Evolutionary conservation across 2,113 vertebrate genomes (phyloP).

Genomic region (Rhea pennata): DNA sequence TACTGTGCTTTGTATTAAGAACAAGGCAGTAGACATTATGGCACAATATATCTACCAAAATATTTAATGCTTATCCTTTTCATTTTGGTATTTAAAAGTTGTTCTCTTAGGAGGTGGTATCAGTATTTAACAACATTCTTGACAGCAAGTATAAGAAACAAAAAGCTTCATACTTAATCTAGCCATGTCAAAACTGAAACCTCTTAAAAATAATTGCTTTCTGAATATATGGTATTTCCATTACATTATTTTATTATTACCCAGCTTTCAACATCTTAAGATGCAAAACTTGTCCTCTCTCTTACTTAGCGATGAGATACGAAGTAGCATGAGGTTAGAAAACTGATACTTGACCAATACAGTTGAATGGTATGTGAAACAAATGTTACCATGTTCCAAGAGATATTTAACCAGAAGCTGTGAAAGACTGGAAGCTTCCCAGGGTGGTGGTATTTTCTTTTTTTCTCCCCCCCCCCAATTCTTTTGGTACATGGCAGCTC

Average conservation of each 20-base stretch:
- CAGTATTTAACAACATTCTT: conserved; percentile 60
- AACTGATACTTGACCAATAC: conserved; percentile 23
- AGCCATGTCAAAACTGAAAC: conserved; percentile 63
- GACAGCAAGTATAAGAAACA: conserved; percentile 54
- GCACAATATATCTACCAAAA: conserved; percentile 72
- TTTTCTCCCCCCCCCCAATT: background rate
- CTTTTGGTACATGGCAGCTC: background rate
- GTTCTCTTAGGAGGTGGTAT: conserved; percentile 68
- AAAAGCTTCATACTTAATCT: conserved; percentile 60
- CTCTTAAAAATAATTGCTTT: conserved; percentile 67
- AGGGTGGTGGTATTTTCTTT: background rate
- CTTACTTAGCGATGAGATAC: conserved; percentile 55
- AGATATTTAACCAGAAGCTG: background rate
- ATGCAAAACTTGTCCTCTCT: conserved; percentile 49
- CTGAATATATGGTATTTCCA: conserved; percentile 45
- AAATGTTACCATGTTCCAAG: conserved; percentile 7
- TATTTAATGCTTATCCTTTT: conserved; percentile 69
- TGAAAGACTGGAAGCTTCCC: background rate
- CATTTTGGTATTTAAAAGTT: conserved; percentile 65
- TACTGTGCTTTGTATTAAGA: conserved; percentile 77
- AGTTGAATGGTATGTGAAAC: conserved; percentile 23
- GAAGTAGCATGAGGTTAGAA: conserved; percentile 29
- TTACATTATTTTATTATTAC: conserved; percentile 52
- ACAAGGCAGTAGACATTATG: conserved; percentile 74
- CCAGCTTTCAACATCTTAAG: conserved; percentile 36